Evolutionary conservation across 2,797 vertebrate species (phyloP), one percentile per base, ranked within the genome.

Genomic region (Sebastes ruberrimus): DNA sequence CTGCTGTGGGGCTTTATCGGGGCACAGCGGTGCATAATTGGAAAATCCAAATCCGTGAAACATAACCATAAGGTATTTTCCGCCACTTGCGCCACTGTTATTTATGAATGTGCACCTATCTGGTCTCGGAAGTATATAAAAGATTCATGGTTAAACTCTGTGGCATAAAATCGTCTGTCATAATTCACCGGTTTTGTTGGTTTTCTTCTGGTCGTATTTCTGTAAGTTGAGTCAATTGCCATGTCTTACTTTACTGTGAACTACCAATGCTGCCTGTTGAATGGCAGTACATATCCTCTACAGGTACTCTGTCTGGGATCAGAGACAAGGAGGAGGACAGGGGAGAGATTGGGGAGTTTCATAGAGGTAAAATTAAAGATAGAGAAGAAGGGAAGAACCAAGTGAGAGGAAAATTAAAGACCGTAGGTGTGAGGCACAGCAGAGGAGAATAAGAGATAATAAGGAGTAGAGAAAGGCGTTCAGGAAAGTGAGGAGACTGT

Each of bases 11-110:
- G 64, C n/a, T 86, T 88, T 85, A 82, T 89, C 49, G 2, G 53
- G 28, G 65, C 66, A 70, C 53, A 73, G 75, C 59, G 57, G 53
- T 88, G 77, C 71, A 78, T 85, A 79, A 87, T 78, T 89, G 78
- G 76, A 81, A 82, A 91, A 85, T 77, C 64, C 53, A 82, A 82
- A 79, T 69, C 80, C 71, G 76, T 80, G 78, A 87, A 87, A 89
- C 79, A 89, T 77, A 77, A 87, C 71, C 68, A 80, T 68, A 59
- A 73, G 33, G 62, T 85, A 16, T 74, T 81, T 20, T 46, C 56
- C 6, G 16, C 67, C 71, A 74, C 65, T 71, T 72, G 76, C 42
- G 9, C 66, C 71, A 56, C 65, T 61, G 79, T 80, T 90, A 81
- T 88, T 87, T 85, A 81, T 83, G 71, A 86, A 76, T 55, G 55